phyloP scores from a whole-genome alignment of 2,113 vertebrate species.

The Triplophysa rosa region DNA sequence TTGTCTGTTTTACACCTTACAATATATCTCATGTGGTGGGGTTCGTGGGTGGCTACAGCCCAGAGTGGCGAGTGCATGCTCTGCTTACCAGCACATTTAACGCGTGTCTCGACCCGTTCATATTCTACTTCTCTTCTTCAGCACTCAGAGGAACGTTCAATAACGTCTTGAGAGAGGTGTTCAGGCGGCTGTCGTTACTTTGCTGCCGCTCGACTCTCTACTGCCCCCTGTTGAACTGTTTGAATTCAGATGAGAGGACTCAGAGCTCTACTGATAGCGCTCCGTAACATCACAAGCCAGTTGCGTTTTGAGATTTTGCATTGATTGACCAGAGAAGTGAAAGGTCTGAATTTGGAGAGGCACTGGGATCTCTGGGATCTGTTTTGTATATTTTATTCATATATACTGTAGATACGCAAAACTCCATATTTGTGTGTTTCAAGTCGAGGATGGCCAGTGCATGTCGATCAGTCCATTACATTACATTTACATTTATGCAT shows the following conservation, averaged over 20 bases:
- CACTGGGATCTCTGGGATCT: no score
- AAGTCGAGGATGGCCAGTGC: no score
- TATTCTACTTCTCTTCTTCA: constrained; percentile 78
- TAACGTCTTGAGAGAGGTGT: not conserved
- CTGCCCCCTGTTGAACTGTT: constrained; percentile 41
- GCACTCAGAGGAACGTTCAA: constrained; percentile 64
- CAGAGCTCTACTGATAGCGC: constrained; percentile 46
- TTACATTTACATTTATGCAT: no score
- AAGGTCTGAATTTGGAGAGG: no score
- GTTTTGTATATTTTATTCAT: no score
- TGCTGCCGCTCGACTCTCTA: constrained; percentile 2
- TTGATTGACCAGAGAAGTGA: no score
- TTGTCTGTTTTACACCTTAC: constrained; percentile 74
- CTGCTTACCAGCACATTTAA: constrained; percentile 76
- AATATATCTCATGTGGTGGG: constrained; percentile 78
- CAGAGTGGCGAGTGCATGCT: constrained; percentile 64
- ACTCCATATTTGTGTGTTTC: no score
- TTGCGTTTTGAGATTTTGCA: no score
- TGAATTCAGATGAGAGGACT: constrained; percentile 31
- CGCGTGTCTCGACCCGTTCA: constrained; percentile 73
- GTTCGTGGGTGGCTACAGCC: constrained; percentile 54
- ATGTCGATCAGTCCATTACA: no score
- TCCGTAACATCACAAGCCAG: not conserved
- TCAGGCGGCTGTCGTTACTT: not conserved
- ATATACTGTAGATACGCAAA: no score